Conservation (phyloP, 2,113 vertebrate species). For the Nematolebias whitei region DNA sequence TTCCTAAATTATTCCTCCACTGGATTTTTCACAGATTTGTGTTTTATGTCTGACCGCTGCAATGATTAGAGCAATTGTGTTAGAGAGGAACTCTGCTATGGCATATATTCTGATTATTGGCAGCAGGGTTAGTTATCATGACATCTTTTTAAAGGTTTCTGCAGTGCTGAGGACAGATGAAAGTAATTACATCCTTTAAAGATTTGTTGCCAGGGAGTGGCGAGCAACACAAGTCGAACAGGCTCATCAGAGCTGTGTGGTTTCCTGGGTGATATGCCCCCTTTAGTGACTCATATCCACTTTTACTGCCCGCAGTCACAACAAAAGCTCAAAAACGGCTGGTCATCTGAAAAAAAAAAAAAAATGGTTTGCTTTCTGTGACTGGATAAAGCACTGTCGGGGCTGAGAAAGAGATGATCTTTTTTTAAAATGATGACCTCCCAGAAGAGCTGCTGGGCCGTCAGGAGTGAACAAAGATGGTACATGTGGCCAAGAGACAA, state of each 20-base stretch:
- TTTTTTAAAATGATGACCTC: slow-evolving; percentile 42
- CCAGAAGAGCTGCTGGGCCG: no score
- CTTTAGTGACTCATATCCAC: slow-evolving; percentile 12
- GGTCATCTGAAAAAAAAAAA: no score
- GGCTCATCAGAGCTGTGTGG: slow-evolving; percentile 31
- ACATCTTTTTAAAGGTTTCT: slow-evolving; percentile 8
- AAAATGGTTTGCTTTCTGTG: neutral
- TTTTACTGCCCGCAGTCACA: neutral
- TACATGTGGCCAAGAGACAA: slow-evolving; percentile 29
- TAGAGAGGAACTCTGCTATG: neutral
- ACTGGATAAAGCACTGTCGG: no score
- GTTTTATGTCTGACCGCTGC: no score
- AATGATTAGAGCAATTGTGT: no score
- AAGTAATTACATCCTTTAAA: slow-evolving; percentile 36
- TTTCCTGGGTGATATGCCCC: slow-evolving; percentile 17
- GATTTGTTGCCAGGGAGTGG: slow-evolving; percentile 46
- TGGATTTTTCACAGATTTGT: no score
- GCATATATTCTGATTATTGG: neutral
- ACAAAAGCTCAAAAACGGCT: neutral
- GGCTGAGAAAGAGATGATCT: slow-evolving; percentile 28
- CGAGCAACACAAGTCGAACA: slow-evolving; percentile 10
- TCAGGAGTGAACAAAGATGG: slow-evolving; percentile 11
- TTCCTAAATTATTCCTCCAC: no score
- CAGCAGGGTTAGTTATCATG: neutral
- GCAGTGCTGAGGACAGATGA: slow-evolving; percentile 24